Conservation (phyloP, 1,140 invertebrate species). For the Augochlora pura region DNA sequence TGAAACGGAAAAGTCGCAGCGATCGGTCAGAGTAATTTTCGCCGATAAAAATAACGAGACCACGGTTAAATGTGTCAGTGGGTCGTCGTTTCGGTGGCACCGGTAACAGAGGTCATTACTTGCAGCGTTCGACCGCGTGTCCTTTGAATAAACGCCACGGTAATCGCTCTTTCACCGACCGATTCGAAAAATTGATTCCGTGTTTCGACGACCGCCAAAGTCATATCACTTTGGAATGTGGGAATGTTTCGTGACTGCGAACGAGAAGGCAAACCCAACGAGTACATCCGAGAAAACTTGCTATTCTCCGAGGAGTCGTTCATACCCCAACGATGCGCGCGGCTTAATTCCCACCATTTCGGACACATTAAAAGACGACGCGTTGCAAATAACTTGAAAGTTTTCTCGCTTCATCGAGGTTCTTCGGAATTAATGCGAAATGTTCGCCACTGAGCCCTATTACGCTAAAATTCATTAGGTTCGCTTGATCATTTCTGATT, state of each 20-base stretch:
- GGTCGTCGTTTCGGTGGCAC: background rate
- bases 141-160: background rate
- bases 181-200: background rate
- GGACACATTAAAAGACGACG: background rate
- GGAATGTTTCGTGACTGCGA: background rate
- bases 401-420: background rate
- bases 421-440: background rate
- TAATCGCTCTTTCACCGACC: background rate
- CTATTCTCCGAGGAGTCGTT: background rate
- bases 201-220: background rate
- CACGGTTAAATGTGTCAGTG: background rate
- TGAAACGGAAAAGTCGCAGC: background rate
- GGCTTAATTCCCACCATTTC: slow-evolving; percentile 16
- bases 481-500: too few relatives aligned
- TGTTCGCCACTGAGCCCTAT: background rate
- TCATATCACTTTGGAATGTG: background rate
- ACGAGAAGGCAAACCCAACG: background rate
- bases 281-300: background rate
- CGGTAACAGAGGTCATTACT: background rate
- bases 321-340: background rate
- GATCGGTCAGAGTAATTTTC: background rate
- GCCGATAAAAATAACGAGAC: background rate
- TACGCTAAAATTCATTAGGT: too few relatives aligned
- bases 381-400: background rate
- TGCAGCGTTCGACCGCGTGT: background rate